These are phyloP conservation scores for Struthio camelus DNA, from an alignment of 2,113 vertebrate species.

Conservation along the genomic window DNA sequence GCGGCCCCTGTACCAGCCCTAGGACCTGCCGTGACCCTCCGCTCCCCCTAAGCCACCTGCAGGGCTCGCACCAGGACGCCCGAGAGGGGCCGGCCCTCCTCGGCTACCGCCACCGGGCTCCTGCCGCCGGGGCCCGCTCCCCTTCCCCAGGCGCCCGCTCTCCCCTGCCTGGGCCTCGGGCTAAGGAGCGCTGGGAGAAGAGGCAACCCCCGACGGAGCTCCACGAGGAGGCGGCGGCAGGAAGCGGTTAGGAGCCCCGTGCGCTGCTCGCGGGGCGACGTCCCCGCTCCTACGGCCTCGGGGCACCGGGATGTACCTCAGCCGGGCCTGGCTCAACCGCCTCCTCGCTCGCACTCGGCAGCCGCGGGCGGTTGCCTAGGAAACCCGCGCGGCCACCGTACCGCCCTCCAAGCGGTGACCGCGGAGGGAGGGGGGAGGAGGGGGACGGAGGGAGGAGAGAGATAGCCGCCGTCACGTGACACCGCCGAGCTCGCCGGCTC, in stretches of 20 bases:
- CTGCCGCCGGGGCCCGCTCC: no score
- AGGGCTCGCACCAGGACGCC: neutral
- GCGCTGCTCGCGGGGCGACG: neutral
- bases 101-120: no score
- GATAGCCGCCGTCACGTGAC: neutral
- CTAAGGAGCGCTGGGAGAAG: no score
- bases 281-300: no score
- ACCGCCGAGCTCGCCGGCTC: neutral
- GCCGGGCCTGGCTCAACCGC: neutral
- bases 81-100: no score
- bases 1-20: neutral
- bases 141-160: no score
- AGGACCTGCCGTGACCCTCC: neutral
- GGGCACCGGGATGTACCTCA: neutral
- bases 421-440: neutral
- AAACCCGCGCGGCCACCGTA: slow-evolving; percentile 44
- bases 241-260: no score
- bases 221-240: no score
- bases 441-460: fast-evolving
- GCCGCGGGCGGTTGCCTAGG: neutral
- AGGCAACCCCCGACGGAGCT: neutral
- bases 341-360: neutral
- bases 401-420: neutral
- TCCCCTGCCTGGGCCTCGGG: no score
- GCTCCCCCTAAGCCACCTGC: neutral